These are phyloP conservation scores for Gallinago solitaria DNA, from an alignment of 2,797 vertebrate genomes.

Conservation along the genomic window DNA sequence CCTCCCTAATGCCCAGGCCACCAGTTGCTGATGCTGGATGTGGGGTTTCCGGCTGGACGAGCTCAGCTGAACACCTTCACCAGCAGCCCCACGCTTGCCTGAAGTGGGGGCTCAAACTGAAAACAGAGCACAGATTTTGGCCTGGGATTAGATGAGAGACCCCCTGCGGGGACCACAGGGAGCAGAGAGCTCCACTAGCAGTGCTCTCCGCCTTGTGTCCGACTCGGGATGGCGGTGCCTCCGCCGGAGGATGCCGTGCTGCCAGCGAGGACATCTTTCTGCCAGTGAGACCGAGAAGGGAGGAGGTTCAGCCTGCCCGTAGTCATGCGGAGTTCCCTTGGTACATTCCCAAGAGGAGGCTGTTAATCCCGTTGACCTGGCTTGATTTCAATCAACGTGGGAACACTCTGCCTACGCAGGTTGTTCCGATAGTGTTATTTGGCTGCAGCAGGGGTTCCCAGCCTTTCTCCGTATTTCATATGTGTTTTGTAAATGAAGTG, in stretches of 20 bases:
- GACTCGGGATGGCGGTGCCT: accelerated
- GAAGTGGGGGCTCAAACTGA: neutral
- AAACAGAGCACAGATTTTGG: neutral
- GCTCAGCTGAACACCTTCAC: neutral
- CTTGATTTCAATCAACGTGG: neutral
- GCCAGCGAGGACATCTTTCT: neutral
- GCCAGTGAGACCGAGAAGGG: neutral
- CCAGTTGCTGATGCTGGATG: neutral
- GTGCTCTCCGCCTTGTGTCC: accelerated
- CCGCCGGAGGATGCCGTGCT: accelerated
- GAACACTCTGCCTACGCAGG: neutral
- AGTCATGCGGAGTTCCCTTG: neutral
- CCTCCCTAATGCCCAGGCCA: neutral
- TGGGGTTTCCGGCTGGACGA: neutral
- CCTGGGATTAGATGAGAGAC: neutral
- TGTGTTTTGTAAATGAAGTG: neutral
- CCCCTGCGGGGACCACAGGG: neutral
- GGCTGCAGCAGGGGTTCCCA: neutral
- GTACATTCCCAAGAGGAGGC: neutral
- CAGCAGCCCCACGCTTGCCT: neutral
- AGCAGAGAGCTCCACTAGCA: neutral
- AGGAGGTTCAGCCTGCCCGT: neutral
- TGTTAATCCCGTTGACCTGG: neutral
- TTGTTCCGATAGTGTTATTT: neutral
- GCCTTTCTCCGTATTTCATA: neutral